These are phyloP conservation scores for Epirrhoe tristata DNA, from an alignment of 2,888 invertebrate species.

Conservation along the genomic window DNA sequence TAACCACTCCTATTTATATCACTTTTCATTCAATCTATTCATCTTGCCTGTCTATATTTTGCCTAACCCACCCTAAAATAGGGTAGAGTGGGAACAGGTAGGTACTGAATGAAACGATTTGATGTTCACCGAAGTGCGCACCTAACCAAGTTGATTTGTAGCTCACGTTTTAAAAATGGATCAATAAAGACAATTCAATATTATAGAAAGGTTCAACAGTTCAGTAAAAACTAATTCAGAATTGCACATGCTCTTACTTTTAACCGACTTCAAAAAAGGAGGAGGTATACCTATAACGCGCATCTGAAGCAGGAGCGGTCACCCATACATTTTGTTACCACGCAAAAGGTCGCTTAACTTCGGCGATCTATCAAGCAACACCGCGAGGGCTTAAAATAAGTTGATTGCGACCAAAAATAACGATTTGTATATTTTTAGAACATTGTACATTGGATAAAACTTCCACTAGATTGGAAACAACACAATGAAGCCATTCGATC, in stretches of 20 bases:
- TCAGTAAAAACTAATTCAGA: no score
- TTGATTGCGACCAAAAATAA: background rate
- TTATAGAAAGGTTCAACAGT: no score
- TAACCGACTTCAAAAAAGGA: no score
- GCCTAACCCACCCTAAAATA: background rate
- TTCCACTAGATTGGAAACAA: slow-evolving; percentile 3
- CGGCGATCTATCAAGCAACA: no score
- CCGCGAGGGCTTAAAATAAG: background rate
- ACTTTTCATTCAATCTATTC: background rate
- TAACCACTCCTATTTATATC: background rate
- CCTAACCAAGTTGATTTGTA: background rate
- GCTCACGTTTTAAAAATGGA: background rate
- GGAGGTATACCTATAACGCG: no score
- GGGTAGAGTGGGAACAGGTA: background rate
- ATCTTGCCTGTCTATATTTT: background rate
- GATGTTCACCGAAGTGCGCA: background rate
- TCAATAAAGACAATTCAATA: background rate
- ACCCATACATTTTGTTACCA: no score
- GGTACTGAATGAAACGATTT: background rate
- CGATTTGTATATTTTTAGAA: background rate
- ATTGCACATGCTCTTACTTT: no score
- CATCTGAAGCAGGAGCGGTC: no score
- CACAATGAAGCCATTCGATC: slow-evolving; percentile 22
- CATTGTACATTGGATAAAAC: background rate
- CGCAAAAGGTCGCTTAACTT: no score